These are phyloP conservation scores for Danio aesculapii DNA, from an alignment of 2,797 vertebrate species.

Conservation along the genomic window DNA sequence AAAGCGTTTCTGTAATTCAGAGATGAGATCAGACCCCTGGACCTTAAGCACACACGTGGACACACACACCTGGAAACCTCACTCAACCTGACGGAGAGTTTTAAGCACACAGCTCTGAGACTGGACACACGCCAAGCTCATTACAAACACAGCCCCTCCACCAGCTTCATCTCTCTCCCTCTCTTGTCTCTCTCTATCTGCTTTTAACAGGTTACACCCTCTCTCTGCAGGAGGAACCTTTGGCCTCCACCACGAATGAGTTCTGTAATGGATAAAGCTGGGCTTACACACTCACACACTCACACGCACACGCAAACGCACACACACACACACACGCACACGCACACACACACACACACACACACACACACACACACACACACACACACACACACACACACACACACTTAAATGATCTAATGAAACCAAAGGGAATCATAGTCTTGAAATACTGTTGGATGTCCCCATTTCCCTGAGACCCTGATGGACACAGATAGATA, in stretches of 20 bases:
- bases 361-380: slow-evolving; percentile 52
- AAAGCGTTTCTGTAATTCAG: slow-evolving; percentile 53
- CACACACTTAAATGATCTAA: neutral
- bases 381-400: too few species aligned
- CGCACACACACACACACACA: too few species aligned
- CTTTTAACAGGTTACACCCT: slow-evolving; percentile 59
- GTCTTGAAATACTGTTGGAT: slow-evolving; percentile 34
- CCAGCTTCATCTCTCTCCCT: slow-evolving; percentile 30
- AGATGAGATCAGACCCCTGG: slow-evolving; percentile 56
- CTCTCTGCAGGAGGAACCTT: slow-evolving; percentile 53
- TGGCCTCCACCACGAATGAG: slow-evolving; percentile 28
- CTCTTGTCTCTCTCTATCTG: slow-evolving; percentile 53
- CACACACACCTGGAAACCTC: slow-evolving; percentile 35
- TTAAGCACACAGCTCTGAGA: slow-evolving; percentile 51
- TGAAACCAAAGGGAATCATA: slow-evolving; percentile 43
- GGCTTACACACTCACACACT: slow-evolving; percentile 44
- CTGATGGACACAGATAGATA: slow-evolving; percentile 6
- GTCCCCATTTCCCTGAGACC: slow-evolving; percentile 31
- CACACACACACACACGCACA: too few species aligned
- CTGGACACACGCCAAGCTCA: slow-evolving; percentile 58
- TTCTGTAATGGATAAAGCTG: slow-evolving; percentile 56
- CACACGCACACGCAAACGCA: slow-evolving; percentile 47
- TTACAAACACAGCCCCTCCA: slow-evolving; percentile 45
- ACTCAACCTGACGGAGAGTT: slow-evolving; percentile 47
- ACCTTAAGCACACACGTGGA: slow-evolving; percentile 34